Percentiles rank a stretch among this genome's conserved stretches.
These are phyloP conservation scores for Osmoderma eremita DNA, from an alignment of 2,888 invertebrate species.

Conservation along the genomic window DNA sequence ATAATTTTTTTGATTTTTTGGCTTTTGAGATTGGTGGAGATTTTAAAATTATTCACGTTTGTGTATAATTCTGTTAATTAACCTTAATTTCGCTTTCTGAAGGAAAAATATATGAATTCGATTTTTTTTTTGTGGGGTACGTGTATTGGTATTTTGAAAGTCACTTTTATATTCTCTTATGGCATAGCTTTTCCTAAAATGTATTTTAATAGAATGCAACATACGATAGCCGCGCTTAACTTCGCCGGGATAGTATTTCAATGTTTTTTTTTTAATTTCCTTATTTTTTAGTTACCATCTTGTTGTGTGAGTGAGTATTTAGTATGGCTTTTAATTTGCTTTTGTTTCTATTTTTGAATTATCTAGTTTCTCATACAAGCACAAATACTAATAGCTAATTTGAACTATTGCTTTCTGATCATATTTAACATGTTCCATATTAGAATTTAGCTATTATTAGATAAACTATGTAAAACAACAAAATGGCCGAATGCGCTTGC, in stretches of 20 bases:
- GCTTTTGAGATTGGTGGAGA: conserved; percentile 8
- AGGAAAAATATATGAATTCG: neutral
- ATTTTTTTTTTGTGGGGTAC: conserved; percentile 9
- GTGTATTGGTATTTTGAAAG: conserved; percentile 3
- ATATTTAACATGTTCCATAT: too few relatives aligned
- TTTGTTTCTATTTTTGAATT: neutral
- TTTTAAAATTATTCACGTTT: conserved; percentile 8
- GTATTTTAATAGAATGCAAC: too few relatives aligned
- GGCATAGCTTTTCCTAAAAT: neutral
- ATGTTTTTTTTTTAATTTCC: neutral
- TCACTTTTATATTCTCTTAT: neutral
- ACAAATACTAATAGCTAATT: too few relatives aligned
- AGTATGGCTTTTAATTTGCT: conserved; percentile 4
- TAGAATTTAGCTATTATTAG: too few relatives aligned
- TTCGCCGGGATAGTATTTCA: neutral
- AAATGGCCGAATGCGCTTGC: too few relatives aligned
- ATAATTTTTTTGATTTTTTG: conserved; percentile 1
- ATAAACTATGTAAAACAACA: too few relatives aligned
- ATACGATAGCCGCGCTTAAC: too few relatives aligned
- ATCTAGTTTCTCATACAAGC: too few relatives aligned
- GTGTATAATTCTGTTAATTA: neutral
- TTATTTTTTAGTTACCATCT: neutral
- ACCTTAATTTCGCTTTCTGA: conserved; percentile 1
- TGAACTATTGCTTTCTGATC: too few relatives aligned
- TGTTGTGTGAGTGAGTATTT: neutral